Evolutionary conservation across 2,113 vertebrate genomes (phyloP), one percentile per base, ranked within the genome.

Genomic region (Pteruthius melanotis): DNA sequence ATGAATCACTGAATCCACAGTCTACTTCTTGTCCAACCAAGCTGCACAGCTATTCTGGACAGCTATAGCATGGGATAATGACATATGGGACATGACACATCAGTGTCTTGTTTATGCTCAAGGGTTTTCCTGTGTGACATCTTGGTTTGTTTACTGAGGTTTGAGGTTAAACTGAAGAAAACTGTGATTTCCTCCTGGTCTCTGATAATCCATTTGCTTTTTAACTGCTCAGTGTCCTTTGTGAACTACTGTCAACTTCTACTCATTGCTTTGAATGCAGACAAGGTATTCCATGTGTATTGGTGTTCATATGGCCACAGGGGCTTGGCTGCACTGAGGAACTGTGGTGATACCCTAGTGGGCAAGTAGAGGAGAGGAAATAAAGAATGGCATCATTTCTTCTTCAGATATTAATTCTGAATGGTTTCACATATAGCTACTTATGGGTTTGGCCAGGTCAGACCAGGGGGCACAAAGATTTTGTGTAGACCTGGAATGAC

Each of bases 1-100:
- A 74, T 95, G 89, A 95, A 84, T 94, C 92, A 94, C 56, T 40
- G 60, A 94, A 92, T 93, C 84, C 84, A 91, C 84, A 95, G 69
- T n/a, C 30, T 39, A 28, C 3, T 88, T 50, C 47, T 80, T 60
- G 66, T 75, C 61, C 59, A 39, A 44, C 39, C 57, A 78, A 94
- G 44, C 49, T 82, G 82, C 39, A 59, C 64, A 82, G 42, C 21
- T 87, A 59, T 91, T 91, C 81, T 89, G 81, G 74, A 71, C 65
- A 78, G 65, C 72, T 89, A 44, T 66, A 93, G 39, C 69, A 87
- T 59, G 70, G 74, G 52, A 93, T 95, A 94, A 97, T 89, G 65
- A 93, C 22, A 87, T 63, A 78, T 17, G 47, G n/a, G 87, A 71
- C 53, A 64, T 89, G 65, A 94, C 19, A 11, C 74, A 87, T 27